Evolutionary conservation across 2,888 invertebrate genomes (phyloP).

Genomic region (Omphaloscelis lunosa): DNA sequence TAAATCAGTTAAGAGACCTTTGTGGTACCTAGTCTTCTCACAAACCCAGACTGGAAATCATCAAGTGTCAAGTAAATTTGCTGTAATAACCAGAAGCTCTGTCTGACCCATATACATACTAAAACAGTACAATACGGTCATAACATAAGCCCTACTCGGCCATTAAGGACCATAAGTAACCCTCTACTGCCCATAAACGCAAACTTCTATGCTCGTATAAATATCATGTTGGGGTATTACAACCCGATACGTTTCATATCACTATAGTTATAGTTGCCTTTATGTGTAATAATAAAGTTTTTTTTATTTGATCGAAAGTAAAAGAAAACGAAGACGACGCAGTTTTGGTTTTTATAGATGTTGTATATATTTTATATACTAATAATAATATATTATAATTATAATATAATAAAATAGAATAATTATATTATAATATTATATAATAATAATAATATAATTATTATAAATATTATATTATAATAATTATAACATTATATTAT

Average conservation of each 20-base stretch:
- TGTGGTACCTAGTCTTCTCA: neutral
- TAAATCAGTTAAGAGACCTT: neutral
- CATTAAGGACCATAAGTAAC: conserved; percentile 46
- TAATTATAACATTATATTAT: too few species aligned
- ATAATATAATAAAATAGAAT: too few species aligned
- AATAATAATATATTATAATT: too few species aligned
- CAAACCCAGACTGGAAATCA: neutral
- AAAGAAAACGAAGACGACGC: neutral
- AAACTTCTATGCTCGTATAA: conserved; percentile 51
- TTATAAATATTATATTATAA: too few species aligned
- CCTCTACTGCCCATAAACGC: conserved; percentile 42
- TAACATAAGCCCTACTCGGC: conserved; percentile 12
- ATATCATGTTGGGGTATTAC: conserved; percentile 49
- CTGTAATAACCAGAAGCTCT: neutral
- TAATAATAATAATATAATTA: too few species aligned
- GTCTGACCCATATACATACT: neutral
- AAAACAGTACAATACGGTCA: conserved; percentile 1
- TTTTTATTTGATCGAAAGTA: conserved; percentile 21
- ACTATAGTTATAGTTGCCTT: conserved; percentile 21
- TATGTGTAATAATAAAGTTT: conserved; percentile 20
- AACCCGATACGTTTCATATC: conserved; percentile 30
- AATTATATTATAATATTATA: too few species aligned
- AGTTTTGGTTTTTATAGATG: neutral
- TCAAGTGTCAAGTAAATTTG: conserved; percentile 14
- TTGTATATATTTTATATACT: neutral